Evolutionary conservation across 2,113 vertebrate genomes (phyloP).

Genomic region (Hymenochirus boettgeri): DNA sequence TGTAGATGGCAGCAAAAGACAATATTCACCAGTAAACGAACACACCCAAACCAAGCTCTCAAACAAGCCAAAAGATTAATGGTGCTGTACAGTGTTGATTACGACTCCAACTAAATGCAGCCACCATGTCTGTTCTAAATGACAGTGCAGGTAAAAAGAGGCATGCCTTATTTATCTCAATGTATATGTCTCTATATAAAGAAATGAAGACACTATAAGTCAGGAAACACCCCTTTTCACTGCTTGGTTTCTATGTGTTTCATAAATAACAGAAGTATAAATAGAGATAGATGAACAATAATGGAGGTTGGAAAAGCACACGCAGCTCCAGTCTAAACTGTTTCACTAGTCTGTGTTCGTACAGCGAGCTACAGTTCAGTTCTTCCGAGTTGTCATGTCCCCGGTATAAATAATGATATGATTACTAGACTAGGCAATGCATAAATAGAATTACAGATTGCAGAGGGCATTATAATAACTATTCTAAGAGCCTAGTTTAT

Average conservation of each 20-base stretch:
- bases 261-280: constrained; percentile 29
- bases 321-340: constrained; percentile 36
- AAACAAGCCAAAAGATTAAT: constrained; percentile 49
- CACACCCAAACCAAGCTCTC: constrained; percentile 2
- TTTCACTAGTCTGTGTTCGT: constrained; percentile 52
- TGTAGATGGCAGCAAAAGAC: constrained; percentile 71
- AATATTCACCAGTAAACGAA: constrained; percentile 10
- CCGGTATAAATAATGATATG: constrained; percentile 55
- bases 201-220: constrained; percentile 36
- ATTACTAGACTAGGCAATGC: constrained; percentile 59
- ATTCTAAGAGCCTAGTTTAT: constrained; percentile 55
- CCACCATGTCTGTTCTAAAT: constrained; percentile 46
- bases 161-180: constrained; percentile 43
- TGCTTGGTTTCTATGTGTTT: constrained; percentile 15
- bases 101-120: constrained; percentile 45
- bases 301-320: no score
- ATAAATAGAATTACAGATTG: constrained; percentile 59
- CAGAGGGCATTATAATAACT: constrained; percentile 59
- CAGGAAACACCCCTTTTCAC: no score
- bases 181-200: constrained; percentile 42
- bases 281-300: constrained; percentile 29
- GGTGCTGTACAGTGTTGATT: constrained; percentile 44
- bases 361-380: constrained; percentile 48
- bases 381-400: constrained; percentile 52
- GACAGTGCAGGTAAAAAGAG: constrained; percentile 47